phyloP scores from a whole-genome alignment of 1,140 invertebrate species.

The Macrosteles quadrilineatus region DNA sequence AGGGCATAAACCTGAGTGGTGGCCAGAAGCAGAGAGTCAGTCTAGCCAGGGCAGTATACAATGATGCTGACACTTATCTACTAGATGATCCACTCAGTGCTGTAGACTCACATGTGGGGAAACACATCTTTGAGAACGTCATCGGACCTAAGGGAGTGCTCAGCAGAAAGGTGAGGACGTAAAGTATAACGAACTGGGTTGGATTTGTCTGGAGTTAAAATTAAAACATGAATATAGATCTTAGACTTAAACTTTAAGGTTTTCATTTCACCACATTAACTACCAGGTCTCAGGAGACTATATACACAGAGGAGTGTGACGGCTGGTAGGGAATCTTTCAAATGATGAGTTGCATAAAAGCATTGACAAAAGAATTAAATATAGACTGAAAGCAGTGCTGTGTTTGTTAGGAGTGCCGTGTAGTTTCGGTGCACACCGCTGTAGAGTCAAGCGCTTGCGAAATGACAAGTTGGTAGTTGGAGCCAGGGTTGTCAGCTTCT shows the following conservation, averaged over 20 bases:
- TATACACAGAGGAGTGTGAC: too few species aligned
- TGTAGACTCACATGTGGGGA: constrained; percentile 92
- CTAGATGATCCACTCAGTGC: constrained; percentile 95
- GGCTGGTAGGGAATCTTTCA: too few species aligned
- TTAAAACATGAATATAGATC: not conserved
- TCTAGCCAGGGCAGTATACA: constrained; percentile 88
- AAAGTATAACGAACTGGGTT: not conserved
- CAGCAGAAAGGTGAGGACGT: constrained; percentile 58
- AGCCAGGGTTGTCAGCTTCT: too few species aligned
- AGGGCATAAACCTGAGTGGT: constrained; percentile 90
- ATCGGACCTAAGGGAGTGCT: constrained; percentile 76
- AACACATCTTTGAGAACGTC: constrained; percentile 92
- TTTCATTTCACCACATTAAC: not conserved
- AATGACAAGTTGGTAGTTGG: too few species aligned
- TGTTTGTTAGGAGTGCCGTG: too few species aligned
- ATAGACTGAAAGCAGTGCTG: too few species aligned
- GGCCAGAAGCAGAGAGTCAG: constrained; percentile 96
- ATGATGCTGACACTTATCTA: constrained; percentile 83
- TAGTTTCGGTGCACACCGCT: too few species aligned
- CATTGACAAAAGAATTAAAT: too few species aligned
- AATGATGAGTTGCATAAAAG: too few species aligned
- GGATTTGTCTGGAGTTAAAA: not conserved
- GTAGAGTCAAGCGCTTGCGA: too few species aligned
- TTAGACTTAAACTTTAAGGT: not conserved
- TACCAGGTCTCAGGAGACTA: too few species aligned